phyloP scores from a whole-genome alignment of 2,113 vertebrate genomes.

The Recurvirostra avosetta region DNA sequence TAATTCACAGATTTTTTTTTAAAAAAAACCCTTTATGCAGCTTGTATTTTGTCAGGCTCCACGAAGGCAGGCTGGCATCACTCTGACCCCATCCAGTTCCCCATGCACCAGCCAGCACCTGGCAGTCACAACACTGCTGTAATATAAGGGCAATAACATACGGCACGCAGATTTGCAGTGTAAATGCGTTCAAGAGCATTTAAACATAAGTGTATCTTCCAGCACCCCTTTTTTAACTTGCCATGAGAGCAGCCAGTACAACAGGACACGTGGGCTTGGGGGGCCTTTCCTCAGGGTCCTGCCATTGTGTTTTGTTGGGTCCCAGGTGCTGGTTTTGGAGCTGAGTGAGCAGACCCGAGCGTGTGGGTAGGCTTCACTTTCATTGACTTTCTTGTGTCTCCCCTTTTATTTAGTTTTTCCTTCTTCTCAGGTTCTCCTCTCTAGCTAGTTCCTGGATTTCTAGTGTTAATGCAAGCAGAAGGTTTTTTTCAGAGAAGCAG shows the following conservation, averaged over 20 bases:
- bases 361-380: neutral
- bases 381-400: neutral
- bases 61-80: neutral
- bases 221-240: neutral
- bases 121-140: neutral
- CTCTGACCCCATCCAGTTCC: neutral
- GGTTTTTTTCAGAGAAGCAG: neutral
- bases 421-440: neutral
- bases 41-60: neutral
- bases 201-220: neutral
- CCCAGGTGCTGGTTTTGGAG: neutral
- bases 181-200: neutral
- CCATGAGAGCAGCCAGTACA: accelerated
- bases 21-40: neutral
- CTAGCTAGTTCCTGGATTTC: neutral
- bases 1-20: neutral
- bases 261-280: neutral
- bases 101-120: neutral
- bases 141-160: neutral
- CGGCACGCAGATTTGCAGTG: accelerated
- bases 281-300: neutral
- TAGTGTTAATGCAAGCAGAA: neutral
- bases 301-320: neutral
- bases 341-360: neutral
- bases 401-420: neutral